Conservation (phyloP, 1,140 invertebrate species). For the Aphidius ervi region DNA sequence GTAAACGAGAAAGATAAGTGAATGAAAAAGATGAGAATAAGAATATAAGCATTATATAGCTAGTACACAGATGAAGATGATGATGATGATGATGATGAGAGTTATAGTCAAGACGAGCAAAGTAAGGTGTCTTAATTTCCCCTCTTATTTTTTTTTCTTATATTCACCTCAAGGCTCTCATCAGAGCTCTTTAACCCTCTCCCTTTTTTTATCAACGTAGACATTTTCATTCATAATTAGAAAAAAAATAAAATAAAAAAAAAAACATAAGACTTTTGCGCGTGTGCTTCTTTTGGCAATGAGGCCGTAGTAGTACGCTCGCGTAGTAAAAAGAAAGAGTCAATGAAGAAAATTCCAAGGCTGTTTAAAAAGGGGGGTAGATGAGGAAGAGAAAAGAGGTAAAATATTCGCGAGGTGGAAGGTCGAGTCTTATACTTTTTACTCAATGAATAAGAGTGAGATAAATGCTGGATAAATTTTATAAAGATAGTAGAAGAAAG, state of each 20-base stretch:
- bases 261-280: slow-evolving; percentile 7
- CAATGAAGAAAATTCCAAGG: slow-evolving; percentile 50
- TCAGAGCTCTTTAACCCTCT: background rate
- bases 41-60: too few relatives aligned
- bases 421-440: slow-evolving; percentile 6
- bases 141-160: too few relatives aligned
- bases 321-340: slow-evolving; percentile 54
- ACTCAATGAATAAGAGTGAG: slow-evolving; percentile 51
- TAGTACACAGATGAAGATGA: too few relatives aligned
- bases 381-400: slow-evolving; percentile 25
- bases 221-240: slow-evolving; percentile 56
- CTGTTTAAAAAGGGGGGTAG: slow-evolving; percentile 20
- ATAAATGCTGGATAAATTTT: slow-evolving; percentile 28
- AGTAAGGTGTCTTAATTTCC: too few relatives aligned
- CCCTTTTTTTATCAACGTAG: slow-evolving; percentile 17
- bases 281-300: slow-evolving; percentile 21
- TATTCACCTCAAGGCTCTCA: too few relatives aligned
- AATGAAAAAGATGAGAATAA: too few relatives aligned
- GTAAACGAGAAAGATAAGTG: too few relatives aligned
- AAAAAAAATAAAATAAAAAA: slow-evolving; percentile 30
- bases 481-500: slow-evolving; percentile 28
- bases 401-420: background rate
- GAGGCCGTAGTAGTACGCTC: slow-evolving; percentile 37
- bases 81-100: too few relatives aligned
- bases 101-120: too few relatives aligned